Base-by-base conservation (phyloP, 2,888 invertebrate genomes). In the Mongoloraphidia duomilia region DNA sequence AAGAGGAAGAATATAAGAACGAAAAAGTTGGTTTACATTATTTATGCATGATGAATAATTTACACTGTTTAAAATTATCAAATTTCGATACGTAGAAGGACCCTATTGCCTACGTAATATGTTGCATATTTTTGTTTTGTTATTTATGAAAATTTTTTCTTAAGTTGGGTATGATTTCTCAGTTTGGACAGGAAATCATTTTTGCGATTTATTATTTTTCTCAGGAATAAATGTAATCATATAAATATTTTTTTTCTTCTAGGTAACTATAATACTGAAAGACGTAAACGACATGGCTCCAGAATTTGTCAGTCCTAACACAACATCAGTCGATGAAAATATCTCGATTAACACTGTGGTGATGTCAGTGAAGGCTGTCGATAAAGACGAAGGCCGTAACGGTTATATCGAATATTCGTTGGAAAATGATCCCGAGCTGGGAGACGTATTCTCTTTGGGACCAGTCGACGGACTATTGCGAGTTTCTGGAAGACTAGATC, bases 271-370 rank as follows among this genome's bases (percentile, higher is more conserved):
- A 55, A 79, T 83, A 53, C 73, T 95, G 47, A 82, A 86, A 63
- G 94, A 95, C 67, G 85, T 91, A 53, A 94, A 95, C 70, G 94
- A 95, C 65, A 84, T 89, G 76, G 79, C 85, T 37, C 94, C 94
- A 5, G 81, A 82, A 61, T 91, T 94, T 67, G 76, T 84, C 54
- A 83, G 88, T 5, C 76, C 84, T 17, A 85, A 86, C 61, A 78
- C 80, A 61, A 87, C 90, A 35, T 70, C 82, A 37, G 80, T 93
- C 12, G 74, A 81, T 52, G 93, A 93, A 71, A 92, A 92, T 67
- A 83, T 87, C 52, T 82, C 89, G 10, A 66, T 82, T 40, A 91
- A 91, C 63, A 88, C 90, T 3, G 84, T 92, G 39, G 82, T 93
- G 33, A 85, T 89, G 79, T 87, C 86, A 9, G 79, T 93, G 52